These are phyloP conservation scores for Pheucticus melanocephalus DNA, from an alignment of 2,113 vertebrate genomes.

Conservation along the genomic window DNA sequence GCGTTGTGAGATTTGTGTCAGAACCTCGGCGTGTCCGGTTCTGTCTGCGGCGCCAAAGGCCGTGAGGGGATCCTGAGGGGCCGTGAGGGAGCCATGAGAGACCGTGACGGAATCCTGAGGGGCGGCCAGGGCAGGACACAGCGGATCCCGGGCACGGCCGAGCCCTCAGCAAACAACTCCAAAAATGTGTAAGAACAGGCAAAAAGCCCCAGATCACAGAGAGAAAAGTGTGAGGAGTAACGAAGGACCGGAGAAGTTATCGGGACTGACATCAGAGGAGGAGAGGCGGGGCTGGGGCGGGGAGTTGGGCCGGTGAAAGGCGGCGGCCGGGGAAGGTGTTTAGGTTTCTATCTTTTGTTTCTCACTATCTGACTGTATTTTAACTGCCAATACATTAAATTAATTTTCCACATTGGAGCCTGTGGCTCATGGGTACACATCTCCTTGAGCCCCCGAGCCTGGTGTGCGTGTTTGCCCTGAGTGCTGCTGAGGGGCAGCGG, in stretches of 20 bases:
- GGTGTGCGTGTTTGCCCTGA: neutral
- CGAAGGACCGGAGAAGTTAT: accelerated
- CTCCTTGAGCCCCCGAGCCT: neutral
- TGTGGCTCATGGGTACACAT: neutral
- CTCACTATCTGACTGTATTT: neutral
- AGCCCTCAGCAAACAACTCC: neutral
- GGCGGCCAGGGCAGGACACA: neutral
- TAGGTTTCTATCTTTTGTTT: neutral
- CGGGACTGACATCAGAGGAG: neutral
- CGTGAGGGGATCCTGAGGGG: neutral
- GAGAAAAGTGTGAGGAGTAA: neutral
- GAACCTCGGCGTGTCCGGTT: neutral
- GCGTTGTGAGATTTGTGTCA: neutral
- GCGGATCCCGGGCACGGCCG: neutral
- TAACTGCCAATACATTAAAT: neutral
- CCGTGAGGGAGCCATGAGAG: neutral
- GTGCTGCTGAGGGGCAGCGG: neutral
- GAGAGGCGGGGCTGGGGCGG: neutral
- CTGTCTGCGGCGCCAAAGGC: neutral
- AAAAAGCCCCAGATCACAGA: accelerated
- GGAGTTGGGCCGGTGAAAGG: neutral
- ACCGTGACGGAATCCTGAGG: neutral
- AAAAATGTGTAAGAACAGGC: neutral
- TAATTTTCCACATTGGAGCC: neutral
- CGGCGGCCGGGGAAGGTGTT: accelerated